phyloP scores from a whole-genome alignment of 2,113 vertebrate genomes.

The Lynx canadensis region DNA sequence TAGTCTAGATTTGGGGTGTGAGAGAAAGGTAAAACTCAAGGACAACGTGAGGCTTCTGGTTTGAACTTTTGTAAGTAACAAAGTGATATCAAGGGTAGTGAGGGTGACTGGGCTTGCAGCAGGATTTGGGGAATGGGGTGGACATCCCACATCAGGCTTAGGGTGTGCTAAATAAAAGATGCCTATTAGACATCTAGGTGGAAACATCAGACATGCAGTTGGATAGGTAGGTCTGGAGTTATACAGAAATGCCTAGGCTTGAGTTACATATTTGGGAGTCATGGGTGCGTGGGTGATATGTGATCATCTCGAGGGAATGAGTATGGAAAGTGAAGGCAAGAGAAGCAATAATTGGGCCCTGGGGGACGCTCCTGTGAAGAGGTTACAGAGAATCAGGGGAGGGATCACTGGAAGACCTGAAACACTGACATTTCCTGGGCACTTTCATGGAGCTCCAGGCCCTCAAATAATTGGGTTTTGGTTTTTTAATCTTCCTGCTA shows the following conservation, averaged over 20 bases:
- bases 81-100: not conserved
- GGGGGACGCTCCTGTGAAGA: fast-evolving
- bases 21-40: not conserved
- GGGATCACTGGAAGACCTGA: not conserved
- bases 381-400: not conserved
- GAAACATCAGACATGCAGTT: not conserved
- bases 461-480: not conserved
- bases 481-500: not conserved
- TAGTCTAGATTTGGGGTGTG: not conserved
- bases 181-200: not conserved
- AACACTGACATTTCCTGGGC: not conserved
- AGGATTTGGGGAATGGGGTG: not conserved
- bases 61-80: not conserved
- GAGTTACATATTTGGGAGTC: not conserved
- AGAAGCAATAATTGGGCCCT: not conserved
- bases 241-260: not conserved
- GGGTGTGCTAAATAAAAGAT: not conserved
- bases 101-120: not conserved
- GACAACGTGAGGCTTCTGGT: not conserved
- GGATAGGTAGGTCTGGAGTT: not conserved
- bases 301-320: not conserved
- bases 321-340: not conserved
- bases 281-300: not conserved
- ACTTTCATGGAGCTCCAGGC: not conserved
- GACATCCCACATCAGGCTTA: not conserved